phyloP scores from a whole-genome alignment of 2,888 invertebrate genomes.

The Sussaba pulchella region DNA sequence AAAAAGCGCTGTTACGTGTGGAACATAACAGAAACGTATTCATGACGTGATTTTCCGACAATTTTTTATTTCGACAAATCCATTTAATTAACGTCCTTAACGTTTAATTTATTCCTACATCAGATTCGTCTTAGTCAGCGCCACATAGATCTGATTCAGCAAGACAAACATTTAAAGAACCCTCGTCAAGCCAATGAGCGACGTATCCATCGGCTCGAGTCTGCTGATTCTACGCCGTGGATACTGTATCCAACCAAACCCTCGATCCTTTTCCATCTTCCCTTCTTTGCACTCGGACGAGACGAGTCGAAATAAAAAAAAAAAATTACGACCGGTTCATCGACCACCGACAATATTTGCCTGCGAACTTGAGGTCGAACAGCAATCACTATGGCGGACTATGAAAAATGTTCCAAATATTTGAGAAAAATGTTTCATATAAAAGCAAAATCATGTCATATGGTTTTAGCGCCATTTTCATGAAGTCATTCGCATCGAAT shows the following conservation, averaged over 20 bases:
- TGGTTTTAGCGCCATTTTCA: no score
- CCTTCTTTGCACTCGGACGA: neutral
- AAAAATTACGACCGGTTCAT: neutral
- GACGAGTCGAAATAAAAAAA: neutral
- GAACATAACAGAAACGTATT: no score
- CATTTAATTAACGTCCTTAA: conserved; percentile 11
- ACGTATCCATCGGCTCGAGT: conserved; percentile 3
- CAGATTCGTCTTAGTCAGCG: conserved; percentile 10
- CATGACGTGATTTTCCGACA: no score
- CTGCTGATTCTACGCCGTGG: conserved; percentile 19
- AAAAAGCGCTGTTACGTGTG: no score
- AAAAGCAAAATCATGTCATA: no score
- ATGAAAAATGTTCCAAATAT: no score
- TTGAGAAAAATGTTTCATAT: no score
- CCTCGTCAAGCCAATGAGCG: conserved; percentile 1
- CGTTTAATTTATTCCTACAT: conserved; percentile 4
- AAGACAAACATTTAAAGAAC: conserved; percentile 25
- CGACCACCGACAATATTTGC: neutral
- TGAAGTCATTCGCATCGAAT: no score
- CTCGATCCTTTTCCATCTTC: no score
- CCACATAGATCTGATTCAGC: conserved; percentile 7
- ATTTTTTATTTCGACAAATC: conserved; percentile 5
- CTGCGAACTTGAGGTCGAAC: neutral
- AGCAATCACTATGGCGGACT: neutral
- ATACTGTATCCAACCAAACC: conserved; percentile 1